Evolutionary conservation across 1,140 invertebrate genomes (phyloP).

Genomic region (Drosophila ogumai): DNA sequence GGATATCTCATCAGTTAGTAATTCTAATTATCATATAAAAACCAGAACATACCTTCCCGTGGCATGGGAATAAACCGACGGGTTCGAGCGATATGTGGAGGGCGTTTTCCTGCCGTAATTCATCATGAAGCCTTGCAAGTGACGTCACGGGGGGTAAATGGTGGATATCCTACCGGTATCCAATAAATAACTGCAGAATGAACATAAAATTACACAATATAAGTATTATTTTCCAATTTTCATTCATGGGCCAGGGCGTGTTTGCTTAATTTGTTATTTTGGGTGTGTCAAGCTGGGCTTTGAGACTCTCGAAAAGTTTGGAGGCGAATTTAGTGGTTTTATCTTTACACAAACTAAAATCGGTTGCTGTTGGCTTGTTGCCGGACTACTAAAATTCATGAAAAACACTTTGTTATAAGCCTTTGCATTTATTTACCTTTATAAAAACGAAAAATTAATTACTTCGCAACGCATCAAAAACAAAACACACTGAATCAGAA

Average conservation of each 20-base stretch:
- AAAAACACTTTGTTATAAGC: not conserved
- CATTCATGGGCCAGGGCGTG: constrained; percentile 52
- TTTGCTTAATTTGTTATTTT: constrained; percentile 73
- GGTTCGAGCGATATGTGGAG: constrained; percentile 92
- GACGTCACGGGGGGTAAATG: constrained; percentile 28
- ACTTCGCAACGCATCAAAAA: constrained; percentile 64
- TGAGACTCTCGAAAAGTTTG: constrained; percentile 9
- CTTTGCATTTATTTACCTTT: constrained; percentile 60
- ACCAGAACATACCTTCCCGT: constrained; percentile 86
- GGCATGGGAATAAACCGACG: constrained; percentile 94
- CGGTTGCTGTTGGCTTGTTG: not conserved
- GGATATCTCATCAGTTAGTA: constrained; percentile 11
- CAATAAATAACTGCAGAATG: constrained; percentile 17
- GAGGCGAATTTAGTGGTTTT: not conserved
- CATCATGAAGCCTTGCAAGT: constrained; percentile 85
- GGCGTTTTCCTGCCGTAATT: constrained; percentile 89
- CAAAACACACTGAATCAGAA: constrained; percentile 62
- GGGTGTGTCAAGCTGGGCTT: constrained; percentile 71
- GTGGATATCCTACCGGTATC: constrained; percentile 1
- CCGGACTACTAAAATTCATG: not conserved
- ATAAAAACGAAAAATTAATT: constrained; percentile 38
- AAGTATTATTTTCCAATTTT: not conserved
- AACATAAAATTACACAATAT: not conserved
- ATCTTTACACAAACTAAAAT: not conserved
- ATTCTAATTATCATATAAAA: not conserved